Base-by-base conservation (phyloP, 2,113 vertebrate species). In the Ariopsis seemanni region DNA sequence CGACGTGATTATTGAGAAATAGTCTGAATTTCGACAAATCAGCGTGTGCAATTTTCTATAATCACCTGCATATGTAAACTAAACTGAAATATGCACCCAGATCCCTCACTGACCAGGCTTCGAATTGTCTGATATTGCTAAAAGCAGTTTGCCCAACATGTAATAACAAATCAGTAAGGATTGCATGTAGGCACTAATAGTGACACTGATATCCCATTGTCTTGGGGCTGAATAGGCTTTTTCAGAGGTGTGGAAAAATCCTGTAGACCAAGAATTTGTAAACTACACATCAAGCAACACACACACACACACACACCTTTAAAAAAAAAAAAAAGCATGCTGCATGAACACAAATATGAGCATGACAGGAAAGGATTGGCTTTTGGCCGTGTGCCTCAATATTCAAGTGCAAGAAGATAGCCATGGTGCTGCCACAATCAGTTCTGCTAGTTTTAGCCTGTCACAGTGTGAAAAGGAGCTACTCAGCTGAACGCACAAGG, bases 381-480 rank as follows among this genome's bases (percentile, higher is more conserved):
- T 83, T 67, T 85, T 48, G 67, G 67, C 50, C 7, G n/a, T 34
- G 58, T 25, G 18, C 42, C 74, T 60, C 30, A 85, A 42, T 85
- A 72, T 71, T 85, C 9, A 34, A 18, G 65, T 72, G 83, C 53
- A 58, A 11, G 30, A 57, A 55, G 52, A 27, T 72, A 72, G 42
- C 18, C 10, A 12, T 8, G 52, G 17, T 34, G 52, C 83, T 69
- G 65, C 17, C 48, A 84, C 52, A 84, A 84, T 52, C 7, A 7
- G 65, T 58, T 72, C n/a, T 18, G 5, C 62, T 8, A 69, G 48
- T 67, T 30, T 50, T 11, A 67, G 42, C 34, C 18, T 55, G 82
- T 55, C 7, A 71, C 50, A 71, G 30, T 10, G 82, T 53, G 63
- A 55, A 63, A 69, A 83, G 60, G 82, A 83, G 27, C 42, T 20